Evolutionary conservation across 2,113 vertebrate species (phyloP), one percentile per base, ranked within the genome.

Genomic region (Scopus umbretta): DNA sequence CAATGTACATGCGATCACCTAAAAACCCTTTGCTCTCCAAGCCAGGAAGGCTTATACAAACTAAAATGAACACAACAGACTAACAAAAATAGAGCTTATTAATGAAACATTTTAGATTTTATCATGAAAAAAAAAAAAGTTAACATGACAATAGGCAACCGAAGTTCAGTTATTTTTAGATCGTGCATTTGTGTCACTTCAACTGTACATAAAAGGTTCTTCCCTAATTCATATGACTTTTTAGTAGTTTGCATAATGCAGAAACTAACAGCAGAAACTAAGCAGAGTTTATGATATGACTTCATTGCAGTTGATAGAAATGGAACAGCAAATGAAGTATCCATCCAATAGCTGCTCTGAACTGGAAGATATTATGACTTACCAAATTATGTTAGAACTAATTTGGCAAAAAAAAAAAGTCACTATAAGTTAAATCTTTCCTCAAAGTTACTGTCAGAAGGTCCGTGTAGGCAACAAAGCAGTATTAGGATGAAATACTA

Each of bases 191-290:
- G 91, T 94, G 91, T 93, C 95, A 88, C 76, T 88, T 97, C 80
- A 85, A 20, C 91, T 92, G 76, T 58, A 72, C 87, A 65, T 94
- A 92, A 92, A 92, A 97, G 80, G 52, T 70, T 86, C 89, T 95
- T 93, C 73, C 65, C 90, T 97, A 88, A 91, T 96, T 97, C 90
- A 91, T 43, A 49, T 23, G 56, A 91, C 90, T 97, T 92, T 97
- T 95, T 86, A 95, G 53, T 67, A 78, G 67, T 87, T 88, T 96
- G 94, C 94, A 86, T 89, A 85, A 96, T 67, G 80, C 68, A 94
- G 68, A 70, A 82, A 68, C 32, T 93, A 88, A 82, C 62, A 87
- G 88, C 55, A 88, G 88, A 91, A 95, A 90, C 66, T 68, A 68
- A 55, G 80, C 4, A 19, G 67, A 95, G 68, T 75, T 75, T 65